These are phyloP conservation scores for Drosophila santomea DNA, from an alignment of 1,140 invertebrate species.

Conservation along the genomic window DNA sequence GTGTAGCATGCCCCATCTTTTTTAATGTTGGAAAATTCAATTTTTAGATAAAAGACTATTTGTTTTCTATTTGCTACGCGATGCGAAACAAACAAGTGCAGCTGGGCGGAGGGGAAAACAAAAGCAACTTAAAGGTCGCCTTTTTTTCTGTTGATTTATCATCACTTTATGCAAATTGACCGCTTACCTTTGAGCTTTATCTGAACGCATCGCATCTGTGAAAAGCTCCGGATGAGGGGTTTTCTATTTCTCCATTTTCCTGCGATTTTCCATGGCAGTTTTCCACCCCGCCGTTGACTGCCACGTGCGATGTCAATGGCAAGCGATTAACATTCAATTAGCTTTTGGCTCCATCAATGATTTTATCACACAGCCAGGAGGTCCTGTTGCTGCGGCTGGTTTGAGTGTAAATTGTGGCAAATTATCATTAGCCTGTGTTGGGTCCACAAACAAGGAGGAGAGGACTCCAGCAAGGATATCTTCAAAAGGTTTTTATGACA, in stretches of 20 bases:
- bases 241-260: conserved; percentile 18
- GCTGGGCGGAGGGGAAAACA: neutral
- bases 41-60: conserved; percentile 83
- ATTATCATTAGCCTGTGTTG: conserved; percentile 77
- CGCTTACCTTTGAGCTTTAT: conserved; percentile 60
- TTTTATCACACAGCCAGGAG: conserved; percentile 76
- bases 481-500: conserved; percentile 84
- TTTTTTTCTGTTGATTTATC: conserved; percentile 70
- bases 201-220: conserved; percentile 23
- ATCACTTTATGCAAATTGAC: conserved; percentile 74
- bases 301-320: conserved; percentile 79
- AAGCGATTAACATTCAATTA: conserved; percentile 84
- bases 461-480: conserved; percentile 68
- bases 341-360: conserved; percentile 83
- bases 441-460: conserved; percentile 24
- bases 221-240: conserved; percentile 8
- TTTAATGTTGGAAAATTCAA: conserved; percentile 76
- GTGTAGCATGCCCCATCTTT: conserved; percentile 29
- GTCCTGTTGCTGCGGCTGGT: conserved; percentile 60
- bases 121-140: conserved; percentile 41
- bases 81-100: conserved; percentile 45
- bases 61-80: conserved; percentile 68
- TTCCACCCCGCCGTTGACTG: conserved; percentile 15
- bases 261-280: neutral
- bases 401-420: conserved; percentile 82